Percentiles rank a stretch among this genome's conserved stretches.
phyloP scores from a whole-genome alignment of 2,113 vertebrate species.

The Vidua macroura region DNA sequence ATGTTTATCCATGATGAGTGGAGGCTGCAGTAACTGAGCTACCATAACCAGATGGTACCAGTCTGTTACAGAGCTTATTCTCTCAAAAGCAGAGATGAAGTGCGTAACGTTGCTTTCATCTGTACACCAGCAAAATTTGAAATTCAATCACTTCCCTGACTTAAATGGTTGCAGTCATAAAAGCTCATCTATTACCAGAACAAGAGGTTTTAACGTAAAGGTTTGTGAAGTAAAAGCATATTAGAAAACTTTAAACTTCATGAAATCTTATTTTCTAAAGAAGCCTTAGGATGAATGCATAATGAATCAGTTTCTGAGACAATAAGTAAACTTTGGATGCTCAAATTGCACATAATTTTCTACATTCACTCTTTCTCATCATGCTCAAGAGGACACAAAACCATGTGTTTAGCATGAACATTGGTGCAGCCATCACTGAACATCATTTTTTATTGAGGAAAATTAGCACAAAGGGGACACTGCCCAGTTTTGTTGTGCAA shows the following conservation, averaged over 20 bases:
- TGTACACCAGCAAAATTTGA: not conserved
- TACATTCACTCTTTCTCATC: not conserved
- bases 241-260: not conserved
- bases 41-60: not conserved
- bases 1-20: fast-evolving
- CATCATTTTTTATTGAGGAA: not conserved
- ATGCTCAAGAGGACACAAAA: not conserved
- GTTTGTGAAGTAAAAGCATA: not conserved
- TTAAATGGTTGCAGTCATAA: not conserved
- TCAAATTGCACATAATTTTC: not conserved
- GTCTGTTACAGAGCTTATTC: not conserved
- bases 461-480: not conserved
- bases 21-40: not conserved
- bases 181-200: not conserved
- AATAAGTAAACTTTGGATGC: not conserved
- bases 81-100: not conserved
- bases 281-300: not conserved
- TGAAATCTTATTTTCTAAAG: not conserved
- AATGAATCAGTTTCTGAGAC: not conserved
- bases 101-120: fast-evolving
- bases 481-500: not conserved
- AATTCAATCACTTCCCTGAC: not conserved
- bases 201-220: not conserved
- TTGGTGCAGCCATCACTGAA: not conserved
- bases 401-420: not conserved